phyloP scores from a whole-genome alignment of 2,797 vertebrate genomes.

The Hipposideros larvatus region DNA sequence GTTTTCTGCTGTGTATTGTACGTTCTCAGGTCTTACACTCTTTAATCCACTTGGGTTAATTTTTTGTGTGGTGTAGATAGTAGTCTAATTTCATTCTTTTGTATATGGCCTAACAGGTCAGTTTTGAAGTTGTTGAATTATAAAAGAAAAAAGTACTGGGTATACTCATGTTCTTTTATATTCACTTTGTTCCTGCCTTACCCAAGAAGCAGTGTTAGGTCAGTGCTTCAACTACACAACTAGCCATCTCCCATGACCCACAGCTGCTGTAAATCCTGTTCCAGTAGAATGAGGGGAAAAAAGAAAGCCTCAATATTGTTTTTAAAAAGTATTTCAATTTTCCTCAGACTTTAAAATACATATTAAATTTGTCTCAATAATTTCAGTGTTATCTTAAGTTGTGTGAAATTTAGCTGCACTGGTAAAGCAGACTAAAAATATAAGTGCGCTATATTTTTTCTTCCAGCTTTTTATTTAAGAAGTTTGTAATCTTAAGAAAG shows the following conservation, averaged over 20 bases:
- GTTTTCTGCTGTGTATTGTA: background rate
- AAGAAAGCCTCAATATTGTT: background rate
- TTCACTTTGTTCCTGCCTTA: background rate
- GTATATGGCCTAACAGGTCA: background rate
- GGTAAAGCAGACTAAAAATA: constrained; percentile 9
- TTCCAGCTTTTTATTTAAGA: constrained; percentile 39
- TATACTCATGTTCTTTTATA: background rate
- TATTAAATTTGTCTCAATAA: constrained; percentile 1
- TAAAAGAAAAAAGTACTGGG: background rate
- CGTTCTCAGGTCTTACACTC: background rate
- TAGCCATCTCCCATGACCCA: background rate
- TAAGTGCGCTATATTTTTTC: background rate
- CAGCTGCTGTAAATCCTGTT: background rate
- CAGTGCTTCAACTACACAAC: background rate
- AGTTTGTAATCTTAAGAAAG: background rate
- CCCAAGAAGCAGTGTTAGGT: background rate
- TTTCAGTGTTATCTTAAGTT: background rate
- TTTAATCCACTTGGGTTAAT: background rate
- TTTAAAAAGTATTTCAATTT: background rate
- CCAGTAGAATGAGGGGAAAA: background rate
- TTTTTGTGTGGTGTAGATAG: background rate
- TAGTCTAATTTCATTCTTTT: background rate
- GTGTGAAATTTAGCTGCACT: background rate
- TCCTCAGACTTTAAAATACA: background rate
- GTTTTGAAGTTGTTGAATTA: constrained; percentile 50